Evolutionary conservation across 2,888 invertebrate genomes (phyloP).

Genomic region (Junonia oenone): DNA sequence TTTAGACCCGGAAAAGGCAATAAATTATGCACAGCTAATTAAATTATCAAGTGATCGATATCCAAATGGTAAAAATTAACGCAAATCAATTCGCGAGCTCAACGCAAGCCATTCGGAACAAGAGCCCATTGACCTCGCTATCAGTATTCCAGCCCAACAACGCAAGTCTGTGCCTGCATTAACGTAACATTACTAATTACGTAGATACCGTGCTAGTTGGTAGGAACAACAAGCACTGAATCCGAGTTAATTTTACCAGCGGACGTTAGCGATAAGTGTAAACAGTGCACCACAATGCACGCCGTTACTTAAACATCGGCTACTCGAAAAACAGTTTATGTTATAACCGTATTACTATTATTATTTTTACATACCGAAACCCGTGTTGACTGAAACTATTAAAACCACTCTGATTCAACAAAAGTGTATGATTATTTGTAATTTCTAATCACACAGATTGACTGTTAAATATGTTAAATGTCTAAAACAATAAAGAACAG

Average conservation of each 20-base stretch:
- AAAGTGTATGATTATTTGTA: too few species aligned
- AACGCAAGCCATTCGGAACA: conserved; percentile 4
- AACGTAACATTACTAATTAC: conserved; percentile 43
- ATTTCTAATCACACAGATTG: too few species aligned
- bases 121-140: conserved; percentile 25
- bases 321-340: conserved; percentile 44
- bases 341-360: neutral
- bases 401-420: too few species aligned
- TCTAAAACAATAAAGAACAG: neutral
- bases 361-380: neutral
- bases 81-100: conserved; percentile 5
- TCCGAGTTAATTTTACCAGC: conserved; percentile 57
- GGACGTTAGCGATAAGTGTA: conserved; percentile 52
- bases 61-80: conserved; percentile 4
- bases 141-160: conserved; percentile 24
- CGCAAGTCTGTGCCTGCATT: conserved; percentile 25
- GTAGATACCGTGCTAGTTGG: conserved; percentile 39
- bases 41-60: neutral
- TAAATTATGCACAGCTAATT: neutral
- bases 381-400: too few species aligned
- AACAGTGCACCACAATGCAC: conserved; percentile 53
- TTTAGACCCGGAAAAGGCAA: too few species aligned
- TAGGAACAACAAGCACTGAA: conserved; percentile 48
- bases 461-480: too few species aligned
- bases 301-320: conserved; percentile 50